Conservation (phyloP, 2,113 vertebrate species). For the Oryzias curvinotus region DNA sequence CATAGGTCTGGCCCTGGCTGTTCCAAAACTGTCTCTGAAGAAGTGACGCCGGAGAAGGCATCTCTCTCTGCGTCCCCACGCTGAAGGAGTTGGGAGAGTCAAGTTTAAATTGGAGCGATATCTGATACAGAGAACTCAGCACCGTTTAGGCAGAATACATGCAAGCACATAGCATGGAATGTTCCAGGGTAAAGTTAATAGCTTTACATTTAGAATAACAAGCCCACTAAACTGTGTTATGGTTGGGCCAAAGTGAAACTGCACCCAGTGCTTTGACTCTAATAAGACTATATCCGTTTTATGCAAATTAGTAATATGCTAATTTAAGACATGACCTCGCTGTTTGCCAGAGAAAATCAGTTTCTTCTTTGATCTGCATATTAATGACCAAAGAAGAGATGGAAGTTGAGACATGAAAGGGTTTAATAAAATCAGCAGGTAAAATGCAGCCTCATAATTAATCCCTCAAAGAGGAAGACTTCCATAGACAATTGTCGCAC, state of each 20-base stretch:
- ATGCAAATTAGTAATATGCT: slow-evolving; percentile 76
- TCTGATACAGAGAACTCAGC: slow-evolving; percentile 26
- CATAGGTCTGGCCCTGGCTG: slow-evolving; percentile 28
- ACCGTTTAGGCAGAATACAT: slow-evolving; percentile 33
- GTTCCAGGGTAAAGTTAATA: slow-evolving; percentile 63
- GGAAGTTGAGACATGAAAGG: slow-evolving; percentile 71
- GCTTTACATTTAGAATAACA: slow-evolving; percentile 65
- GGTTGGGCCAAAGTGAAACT: slow-evolving; percentile 29
- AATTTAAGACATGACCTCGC: slow-evolving; percentile 70
- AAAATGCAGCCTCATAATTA: slow-evolving; percentile 67
- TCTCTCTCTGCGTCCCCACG: slow-evolving; percentile 35
- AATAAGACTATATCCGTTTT: slow-evolving; percentile 69
- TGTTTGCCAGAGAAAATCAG: slow-evolving; percentile 68
- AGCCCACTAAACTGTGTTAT: slow-evolving; percentile 63
- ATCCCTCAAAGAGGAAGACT: slow-evolving; percentile 60
- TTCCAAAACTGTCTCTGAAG: slow-evolving; percentile 33
- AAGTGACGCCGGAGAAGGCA: slow-evolving; percentile 40
- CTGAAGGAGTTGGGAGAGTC: slow-evolving; percentile 52
- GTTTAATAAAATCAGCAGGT: slow-evolving; percentile 75
- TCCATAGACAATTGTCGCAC: slow-evolving; percentile 61
- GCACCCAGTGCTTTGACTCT: slow-evolving; percentile 56
- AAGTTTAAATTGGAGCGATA: slow-evolving; percentile 42
- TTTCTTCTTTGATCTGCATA: slow-evolving; percentile 74
- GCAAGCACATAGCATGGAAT: slow-evolving; percentile 49
- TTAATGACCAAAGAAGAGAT: slow-evolving; percentile 71